Evolutionary conservation across 2,797 vertebrate species (phyloP), one percentile per base, ranked within the genome.

Genomic region (Onychomys torridus): DNA sequence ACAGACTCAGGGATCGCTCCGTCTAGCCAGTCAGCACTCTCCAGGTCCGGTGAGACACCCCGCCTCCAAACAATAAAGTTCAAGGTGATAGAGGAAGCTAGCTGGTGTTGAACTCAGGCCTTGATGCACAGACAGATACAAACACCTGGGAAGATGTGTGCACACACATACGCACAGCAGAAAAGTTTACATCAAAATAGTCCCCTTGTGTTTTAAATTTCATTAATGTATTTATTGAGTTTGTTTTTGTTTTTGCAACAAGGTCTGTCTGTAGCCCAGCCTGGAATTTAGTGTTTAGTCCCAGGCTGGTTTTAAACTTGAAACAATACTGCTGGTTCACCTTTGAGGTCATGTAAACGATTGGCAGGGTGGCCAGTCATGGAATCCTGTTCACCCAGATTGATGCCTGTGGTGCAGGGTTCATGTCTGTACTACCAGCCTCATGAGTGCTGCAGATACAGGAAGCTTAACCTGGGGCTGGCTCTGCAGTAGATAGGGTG

Each of bases 281-380:
- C 29, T 84, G 61, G 61, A 65, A 65, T 63, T 83, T 37, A 83
- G 29, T n/a, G 61, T 85, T 84, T 61, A 85, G 32, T n/a, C 29
- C 43, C 63, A 85, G 63, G 32, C 32, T 85, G 83, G 32, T 63
- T 67, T 85, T 49, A 63, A 85, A 85, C 43, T 67, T 67, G 43
- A 67, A 67, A 67, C 61, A 49, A 21, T 63, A 32, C 1, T 10
- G 46, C 49, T 40, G 34, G 8, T 9, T 87, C 34, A 52, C 34
- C 34, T 37, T 71, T 86, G 65, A 73, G 67, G 67, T 12, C 10
- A 0, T 7, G 6, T 0, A 25, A 29, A 0, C 19, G 9, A 0
- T 0, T 40, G 32, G 17, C 37, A 65, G 32, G 55, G 75, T 17
- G 19, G 29, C 57, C 29, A 5, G 2, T 8, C 55, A 4, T 2